phyloP scores from a whole-genome alignment of 2,888 invertebrate species.

The Mylabris sibirica region DNA sequence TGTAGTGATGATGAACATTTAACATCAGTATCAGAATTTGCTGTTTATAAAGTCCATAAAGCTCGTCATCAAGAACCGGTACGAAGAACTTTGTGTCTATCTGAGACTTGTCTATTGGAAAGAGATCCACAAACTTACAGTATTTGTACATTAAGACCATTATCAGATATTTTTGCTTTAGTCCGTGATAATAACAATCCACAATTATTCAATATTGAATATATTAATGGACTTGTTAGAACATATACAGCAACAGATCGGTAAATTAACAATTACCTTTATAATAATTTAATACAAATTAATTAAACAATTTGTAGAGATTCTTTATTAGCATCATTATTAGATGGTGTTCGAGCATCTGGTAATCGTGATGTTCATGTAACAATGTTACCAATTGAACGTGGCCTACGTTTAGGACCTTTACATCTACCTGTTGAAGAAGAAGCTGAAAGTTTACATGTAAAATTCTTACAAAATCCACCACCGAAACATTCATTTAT shows the following conservation, averaged over 20 bases:
- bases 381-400: conserved; percentile 81
- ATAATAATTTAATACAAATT: neutral
- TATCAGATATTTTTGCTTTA: conserved; percentile 88
- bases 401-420: conserved; percentile 90
- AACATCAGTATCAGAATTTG: conserved; percentile 96
- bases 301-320: conserved; percentile 69
- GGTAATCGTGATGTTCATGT: conserved; percentile 98
- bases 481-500: conserved; percentile 72
- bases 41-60: conserved; percentile 89
- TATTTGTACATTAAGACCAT: conserved; percentile 84
- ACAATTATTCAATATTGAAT: conserved; percentile 93
- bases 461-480: conserved; percentile 77
- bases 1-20: conserved; percentile 92
- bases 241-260: conserved; percentile 92
- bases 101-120: conserved; percentile 94
- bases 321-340: conserved; percentile 89
- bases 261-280: conserved; percentile 62
- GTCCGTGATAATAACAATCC: conserved; percentile 90
- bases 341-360: conserved; percentile 96
- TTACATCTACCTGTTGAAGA: conserved; percentile 91
- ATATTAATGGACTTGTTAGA: conserved; percentile 87
- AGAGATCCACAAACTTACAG: conserved; percentile 97
- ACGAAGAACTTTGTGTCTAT: conserved; percentile 88
- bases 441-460: conserved; percentile 92
- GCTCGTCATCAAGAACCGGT: conserved; percentile 84